These are phyloP conservation scores for Fragum fragum DNA, from an alignment of 2,888 invertebrate genomes.

Conservation along the genomic window DNA sequence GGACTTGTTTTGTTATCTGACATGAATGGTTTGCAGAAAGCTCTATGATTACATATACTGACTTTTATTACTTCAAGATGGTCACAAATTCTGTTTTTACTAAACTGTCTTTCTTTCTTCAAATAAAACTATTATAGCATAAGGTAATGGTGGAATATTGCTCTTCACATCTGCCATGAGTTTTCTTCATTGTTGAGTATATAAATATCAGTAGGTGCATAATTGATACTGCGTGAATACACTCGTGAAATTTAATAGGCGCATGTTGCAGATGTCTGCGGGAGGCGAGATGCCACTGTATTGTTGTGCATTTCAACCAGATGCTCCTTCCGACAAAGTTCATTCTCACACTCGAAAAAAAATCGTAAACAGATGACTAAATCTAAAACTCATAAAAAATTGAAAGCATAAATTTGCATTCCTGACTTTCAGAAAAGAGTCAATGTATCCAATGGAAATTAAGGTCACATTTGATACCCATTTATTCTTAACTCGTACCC, in stretches of 20 bases:
- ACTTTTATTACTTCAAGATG: slow-evolving; percentile 34
- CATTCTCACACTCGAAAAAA: no score
- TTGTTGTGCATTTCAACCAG: slow-evolving; percentile 11
- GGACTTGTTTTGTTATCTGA: slow-evolving; percentile 9
- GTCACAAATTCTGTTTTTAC: neutral
- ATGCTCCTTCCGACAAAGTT: neutral
- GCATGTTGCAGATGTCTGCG: slow-evolving; percentile 7
- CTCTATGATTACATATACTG: neutral
- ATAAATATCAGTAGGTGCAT: slow-evolving; percentile 26
- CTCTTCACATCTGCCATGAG: slow-evolving; percentile 2
- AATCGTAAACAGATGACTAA: no score
- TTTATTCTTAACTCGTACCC: no score
- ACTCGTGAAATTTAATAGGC: slow-evolving; percentile 16
- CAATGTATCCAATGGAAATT: no score
- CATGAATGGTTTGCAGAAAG: slow-evolving; percentile 14
- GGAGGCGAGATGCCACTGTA: slow-evolving; percentile 20
- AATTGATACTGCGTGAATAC: slow-evolving; percentile 29
- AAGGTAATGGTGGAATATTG: neutral
- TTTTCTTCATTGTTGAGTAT: slow-evolving; percentile 3
- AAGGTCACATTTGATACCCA: no score
- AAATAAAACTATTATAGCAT: neutral
- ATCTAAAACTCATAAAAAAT: no score
- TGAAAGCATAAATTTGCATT: no score
- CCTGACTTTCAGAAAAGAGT: no score
- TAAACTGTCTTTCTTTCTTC: neutral